Conservation (phyloP, 2,888 invertebrate genomes). For the Lydus trimaculatus region DNA sequence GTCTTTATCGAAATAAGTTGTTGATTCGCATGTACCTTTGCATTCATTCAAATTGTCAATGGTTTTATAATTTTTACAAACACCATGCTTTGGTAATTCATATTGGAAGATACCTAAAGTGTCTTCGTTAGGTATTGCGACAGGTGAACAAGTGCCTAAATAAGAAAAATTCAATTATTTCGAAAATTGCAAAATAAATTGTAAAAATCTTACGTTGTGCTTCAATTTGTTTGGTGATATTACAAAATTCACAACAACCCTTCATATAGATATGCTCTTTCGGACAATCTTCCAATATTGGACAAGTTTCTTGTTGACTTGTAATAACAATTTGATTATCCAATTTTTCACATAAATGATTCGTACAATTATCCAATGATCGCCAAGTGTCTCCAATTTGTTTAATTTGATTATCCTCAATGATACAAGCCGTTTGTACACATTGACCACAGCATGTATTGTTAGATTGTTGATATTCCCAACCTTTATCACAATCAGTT, state of each 20-base stretch:
- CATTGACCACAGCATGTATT: not conserved
- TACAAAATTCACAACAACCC: not conserved
- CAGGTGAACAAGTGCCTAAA: not conserved
- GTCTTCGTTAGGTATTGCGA: not conserved
- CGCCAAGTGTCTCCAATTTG: not conserved
- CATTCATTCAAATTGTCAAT: conserved; percentile 3
- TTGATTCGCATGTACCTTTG: not conserved
- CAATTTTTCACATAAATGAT: not conserved
- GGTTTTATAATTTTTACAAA: not conserved
- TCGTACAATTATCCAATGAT: conserved; percentile 1
- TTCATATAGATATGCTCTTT: not conserved
- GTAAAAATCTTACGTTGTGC: not conserved
- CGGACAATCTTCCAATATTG: not conserved
- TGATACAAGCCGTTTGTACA: not conserved
- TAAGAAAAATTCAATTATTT: not conserved
- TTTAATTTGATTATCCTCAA: not conserved
- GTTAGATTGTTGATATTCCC: not conserved
- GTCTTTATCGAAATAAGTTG: not conserved
- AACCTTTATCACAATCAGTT: not conserved
- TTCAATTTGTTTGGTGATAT: not conserved
- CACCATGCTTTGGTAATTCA: not conserved
- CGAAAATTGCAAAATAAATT: not conserved
- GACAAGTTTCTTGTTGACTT: not conserved
- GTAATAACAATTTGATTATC: conserved; percentile 1
- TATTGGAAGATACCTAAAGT: not conserved